Base-by-base conservation (phyloP, 2,113 vertebrate genomes). In the Calonectris borealis region DNA sequence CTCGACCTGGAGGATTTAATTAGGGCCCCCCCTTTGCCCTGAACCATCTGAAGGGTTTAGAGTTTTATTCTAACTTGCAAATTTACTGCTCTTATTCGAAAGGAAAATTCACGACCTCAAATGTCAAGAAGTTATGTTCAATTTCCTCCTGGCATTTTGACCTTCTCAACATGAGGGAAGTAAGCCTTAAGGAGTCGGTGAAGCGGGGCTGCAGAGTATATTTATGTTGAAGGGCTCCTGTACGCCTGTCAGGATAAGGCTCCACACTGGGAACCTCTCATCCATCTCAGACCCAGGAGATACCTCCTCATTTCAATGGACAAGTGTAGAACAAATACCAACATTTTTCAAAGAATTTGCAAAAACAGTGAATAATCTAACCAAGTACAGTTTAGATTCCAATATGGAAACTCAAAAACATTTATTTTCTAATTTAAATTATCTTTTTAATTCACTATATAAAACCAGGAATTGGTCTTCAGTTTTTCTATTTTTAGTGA, bases 101-200 rank as follows among this genome's bases (percentile, higher is more conserved):
- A 88, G 75, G 86, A 92, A 96, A 97, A 97, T 95, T 95, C 66
- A 83, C 0, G 1, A 89, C 77, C 89, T 81, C 83, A 96, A 92
- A 95, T 94, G 92, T 93, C 95, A 96, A 95, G 92, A 95, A 92
- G 83, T 83, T 94, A 90, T 60, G 70, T 95, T 95, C 90, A 85
- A 94, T 97, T 97, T 97, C 95, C 83, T 95, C 87, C 52, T 76
- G 73, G 85, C 26, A 14, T 69, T 94, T 75, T 97, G 95, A 94
- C 96, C 90, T 96, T 97, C 89, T 82, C 90, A 80, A 75, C 52
- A 5, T 27, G 65, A 96, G 49, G 61, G 65, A 94, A 94, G 61
- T 91, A 96, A 96, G 88, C 61, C 91, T 96, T 95, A 58, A 83
- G 44, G 66, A 90, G n/a, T 80, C 38, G 8, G 46, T 16, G 25